phyloP scores from a whole-genome alignment of 2,888 invertebrate genomes.

The Argyra leucocephala region DNA sequence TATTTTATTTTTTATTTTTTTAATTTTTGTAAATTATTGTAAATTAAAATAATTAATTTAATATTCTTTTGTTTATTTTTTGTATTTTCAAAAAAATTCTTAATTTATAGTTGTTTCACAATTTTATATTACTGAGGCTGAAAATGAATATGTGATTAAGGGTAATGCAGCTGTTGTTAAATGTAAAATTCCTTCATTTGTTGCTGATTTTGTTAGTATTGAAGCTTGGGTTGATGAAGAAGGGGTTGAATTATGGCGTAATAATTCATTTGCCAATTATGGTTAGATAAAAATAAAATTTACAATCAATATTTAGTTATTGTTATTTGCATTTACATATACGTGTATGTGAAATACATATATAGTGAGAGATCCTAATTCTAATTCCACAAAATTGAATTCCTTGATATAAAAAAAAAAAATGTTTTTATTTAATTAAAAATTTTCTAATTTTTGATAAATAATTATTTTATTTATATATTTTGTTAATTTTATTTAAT shows the following conservation, averaged over 20 bases:
- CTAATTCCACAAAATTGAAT: no score
- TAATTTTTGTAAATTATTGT: background rate
- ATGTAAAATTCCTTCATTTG: constrained; percentile 90
- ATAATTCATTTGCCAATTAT: constrained; percentile 35
- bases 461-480: no score
- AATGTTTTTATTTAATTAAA: no score
- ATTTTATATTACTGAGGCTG: constrained; percentile 81
- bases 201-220: constrained; percentile 82
- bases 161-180: constrained; percentile 86
- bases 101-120: constrained; percentile 66
- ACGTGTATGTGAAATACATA: constrained; percentile 10
- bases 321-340: constrained; percentile 15
- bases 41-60: background rate
- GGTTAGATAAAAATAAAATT: constrained; percentile 29
- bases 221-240: constrained; percentile 76
- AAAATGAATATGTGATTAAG: constrained; percentile 87
- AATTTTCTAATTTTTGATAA: no score
- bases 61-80: constrained; percentile 5
- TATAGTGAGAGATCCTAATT: no score
- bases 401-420: no score
- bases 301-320: background rate
- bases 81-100: background rate
- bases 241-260: constrained; percentile 47
- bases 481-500: no score
- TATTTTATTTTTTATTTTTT: background rate